Evolutionary conservation across 2,888 invertebrate genomes (phyloP).

Genomic region (Synergus gifuensis): DNA sequence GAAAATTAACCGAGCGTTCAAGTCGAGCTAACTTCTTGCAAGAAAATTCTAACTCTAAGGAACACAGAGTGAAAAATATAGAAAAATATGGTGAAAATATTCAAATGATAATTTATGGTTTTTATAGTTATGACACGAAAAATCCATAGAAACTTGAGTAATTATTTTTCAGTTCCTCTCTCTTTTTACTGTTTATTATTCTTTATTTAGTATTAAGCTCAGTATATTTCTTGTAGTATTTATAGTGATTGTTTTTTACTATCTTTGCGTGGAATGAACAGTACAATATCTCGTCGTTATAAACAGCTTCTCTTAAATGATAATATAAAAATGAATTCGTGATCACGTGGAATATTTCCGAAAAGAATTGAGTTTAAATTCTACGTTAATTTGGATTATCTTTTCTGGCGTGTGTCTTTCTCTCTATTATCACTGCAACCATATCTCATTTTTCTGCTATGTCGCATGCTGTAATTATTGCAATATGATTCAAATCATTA

Average conservation of each 20-base stretch:
- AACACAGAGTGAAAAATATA: not conserved
- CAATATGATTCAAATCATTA: not conserved
- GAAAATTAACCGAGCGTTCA: not conserved
- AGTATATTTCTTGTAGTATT: conserved; percentile 9
- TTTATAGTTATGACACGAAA: not conserved
- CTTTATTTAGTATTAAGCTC: not conserved
- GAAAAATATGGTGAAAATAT: conserved; percentile 2
- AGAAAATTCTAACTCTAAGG: not conserved
- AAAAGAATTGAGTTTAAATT: not conserved
- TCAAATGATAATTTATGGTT: not conserved
- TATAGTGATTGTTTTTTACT: conserved; percentile 20
- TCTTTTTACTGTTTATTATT: conserved; percentile 23
- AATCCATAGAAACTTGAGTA: not conserved
- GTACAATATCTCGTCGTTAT: conserved; percentile 31
- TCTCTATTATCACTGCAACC: not conserved
- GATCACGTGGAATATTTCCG: not conserved
- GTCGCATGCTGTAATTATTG: not conserved
- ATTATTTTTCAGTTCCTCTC: not conserved
- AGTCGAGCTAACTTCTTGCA: not conserved
- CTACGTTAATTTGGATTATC: not conserved
- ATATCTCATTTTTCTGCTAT: not conserved
- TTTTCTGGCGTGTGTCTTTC: not conserved
- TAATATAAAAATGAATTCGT: not conserved
- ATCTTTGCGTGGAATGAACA: conserved; percentile 54
- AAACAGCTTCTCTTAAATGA: not conserved